A percentile compares a stretch with the other conserved stretches of the same genome.
These are phyloP conservation scores for Urechis unicinctus DNA, from an alignment of 2,888 invertebrate species.

Conservation along the genomic window DNA sequence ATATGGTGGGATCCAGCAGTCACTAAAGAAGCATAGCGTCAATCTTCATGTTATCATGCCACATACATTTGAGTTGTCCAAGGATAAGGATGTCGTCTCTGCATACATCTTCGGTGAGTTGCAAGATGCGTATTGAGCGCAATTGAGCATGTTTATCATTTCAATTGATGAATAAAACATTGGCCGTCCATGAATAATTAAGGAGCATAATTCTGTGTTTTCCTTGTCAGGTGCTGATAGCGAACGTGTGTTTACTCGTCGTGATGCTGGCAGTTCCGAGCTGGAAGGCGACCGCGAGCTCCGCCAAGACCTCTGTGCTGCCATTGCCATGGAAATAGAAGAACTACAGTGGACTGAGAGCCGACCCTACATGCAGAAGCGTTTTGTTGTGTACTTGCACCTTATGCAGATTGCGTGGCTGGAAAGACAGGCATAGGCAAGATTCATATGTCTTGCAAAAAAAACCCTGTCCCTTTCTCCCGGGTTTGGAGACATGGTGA, in stretches of 20 bases:
- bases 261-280: slow-evolving; percentile 59
- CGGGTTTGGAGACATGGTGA: background rate
- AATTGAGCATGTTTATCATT: background rate
- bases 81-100: slow-evolving; percentile 9
- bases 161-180: background rate
- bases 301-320: slow-evolving; percentile 58
- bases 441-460: slow-evolving; percentile 40
- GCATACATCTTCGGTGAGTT: slow-evolving; percentile 21
- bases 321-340: slow-evolving; percentile 62
- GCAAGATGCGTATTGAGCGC: background rate
- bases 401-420: slow-evolving; percentile 47
- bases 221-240: slow-evolving; percentile 31
- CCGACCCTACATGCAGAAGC: slow-evolving; percentile 32
- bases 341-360: slow-evolving; percentile 52
- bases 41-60: slow-evolving; percentile 18
- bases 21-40: slow-evolving; percentile 15
- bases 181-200: too few species aligned
- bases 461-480: background rate
- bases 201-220: too few species aligned
- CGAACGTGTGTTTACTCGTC: slow-evolving; percentile 70
- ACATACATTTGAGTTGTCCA: slow-evolving; percentile 14
- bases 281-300: slow-evolving; percentile 68
- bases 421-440: slow-evolving; percentile 48
- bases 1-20: slow-evolving; percentile 14
- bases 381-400: slow-evolving; percentile 44